A percentile compares a stretch with the other conserved stretches of the same genome.
phyloP scores from a whole-genome alignment of 2,113 vertebrate genomes.

The Symphodus melops region DNA sequence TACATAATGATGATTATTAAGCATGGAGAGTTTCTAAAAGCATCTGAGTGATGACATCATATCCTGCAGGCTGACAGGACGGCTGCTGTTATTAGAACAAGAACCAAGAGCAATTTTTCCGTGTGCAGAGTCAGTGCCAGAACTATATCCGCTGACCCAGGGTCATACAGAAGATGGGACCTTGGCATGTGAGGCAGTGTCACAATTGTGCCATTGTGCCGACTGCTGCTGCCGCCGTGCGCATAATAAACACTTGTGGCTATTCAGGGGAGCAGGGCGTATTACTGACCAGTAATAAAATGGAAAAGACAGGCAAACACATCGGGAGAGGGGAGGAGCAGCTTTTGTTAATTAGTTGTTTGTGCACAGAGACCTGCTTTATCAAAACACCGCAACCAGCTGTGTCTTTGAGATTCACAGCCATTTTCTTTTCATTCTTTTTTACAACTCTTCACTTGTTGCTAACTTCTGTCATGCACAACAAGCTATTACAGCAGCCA shows the following conservation, averaged over 20 bases:
- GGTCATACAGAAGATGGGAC: slow-evolving; percentile 61
- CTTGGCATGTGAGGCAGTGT: slow-evolving; percentile 65
- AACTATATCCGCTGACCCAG: slow-evolving; percentile 76
- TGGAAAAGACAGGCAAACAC: slow-evolving; percentile 79
- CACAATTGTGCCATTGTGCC: slow-evolving; percentile 77
- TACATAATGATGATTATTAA: neutral
- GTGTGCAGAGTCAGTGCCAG: slow-evolving; percentile 57
- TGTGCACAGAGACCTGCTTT: slow-evolving; percentile 86
- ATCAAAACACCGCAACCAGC: slow-evolving; percentile 92
- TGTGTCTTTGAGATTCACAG: slow-evolving; percentile 92
- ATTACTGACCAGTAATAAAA: slow-evolving; percentile 82
- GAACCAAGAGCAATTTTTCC: slow-evolving; percentile 44
- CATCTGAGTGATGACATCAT: slow-evolving; percentile 59
- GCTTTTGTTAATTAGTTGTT: slow-evolving; percentile 93
- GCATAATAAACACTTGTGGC: slow-evolving; percentile 78
- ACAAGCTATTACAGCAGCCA: slow-evolving; percentile 64
- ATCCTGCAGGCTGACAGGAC: slow-evolving; percentile 51
- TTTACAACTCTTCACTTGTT: slow-evolving; percentile 59
- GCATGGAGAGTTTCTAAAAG: neutral
- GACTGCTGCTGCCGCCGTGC: slow-evolving; percentile 58
- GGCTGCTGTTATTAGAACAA: slow-evolving; percentile 45
- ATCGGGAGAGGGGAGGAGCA: slow-evolving; percentile 72
- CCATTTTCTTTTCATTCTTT: slow-evolving; percentile 66
- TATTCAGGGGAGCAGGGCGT: slow-evolving; percentile 72
- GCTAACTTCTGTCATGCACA: slow-evolving; percentile 67